A percentile compares a stretch with the other conserved stretches of the same genome.
Conservation (phyloP, 2,797 vertebrate genomes). For the Lacerta bilineata region DNA sequence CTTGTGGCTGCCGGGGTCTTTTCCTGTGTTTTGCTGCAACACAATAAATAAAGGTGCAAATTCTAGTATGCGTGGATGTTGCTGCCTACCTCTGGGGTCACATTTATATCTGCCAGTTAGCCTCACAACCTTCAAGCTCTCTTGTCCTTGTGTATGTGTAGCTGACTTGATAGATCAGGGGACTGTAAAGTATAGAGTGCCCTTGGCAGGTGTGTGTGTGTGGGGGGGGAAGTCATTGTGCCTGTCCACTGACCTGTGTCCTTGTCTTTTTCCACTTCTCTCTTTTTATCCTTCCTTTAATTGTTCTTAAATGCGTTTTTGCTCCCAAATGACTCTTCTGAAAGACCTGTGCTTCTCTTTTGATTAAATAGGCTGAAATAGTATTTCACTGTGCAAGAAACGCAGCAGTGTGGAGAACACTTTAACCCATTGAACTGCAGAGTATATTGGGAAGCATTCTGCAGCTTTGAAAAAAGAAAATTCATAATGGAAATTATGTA, state of each 20-base stretch:
- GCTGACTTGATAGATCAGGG: constrained; percentile 15
- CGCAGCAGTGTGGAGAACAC: not conserved
- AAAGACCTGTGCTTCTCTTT: constrained; percentile 49
- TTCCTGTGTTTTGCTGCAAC: constrained; percentile 25
- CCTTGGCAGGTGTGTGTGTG: constrained; percentile 20
- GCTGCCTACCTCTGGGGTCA: constrained; percentile 48
- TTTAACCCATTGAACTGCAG: not conserved
- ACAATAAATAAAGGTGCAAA: constrained; percentile 54
- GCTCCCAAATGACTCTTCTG: constrained; percentile 36
- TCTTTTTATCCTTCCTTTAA: constrained; percentile 48
- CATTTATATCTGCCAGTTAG: constrained; percentile 45
- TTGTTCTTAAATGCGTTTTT: constrained; percentile 25
- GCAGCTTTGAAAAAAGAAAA: not conserved
- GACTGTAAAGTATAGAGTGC: constrained; percentile 11
- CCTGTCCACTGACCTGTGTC: not conserved
- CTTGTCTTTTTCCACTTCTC: constrained; percentile 33
- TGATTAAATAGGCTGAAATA: constrained; percentile 58
- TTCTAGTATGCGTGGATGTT: constrained; percentile 17
- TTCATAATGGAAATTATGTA: no score
- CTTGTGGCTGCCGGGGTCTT: not conserved
- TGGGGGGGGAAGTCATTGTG: not conserved
- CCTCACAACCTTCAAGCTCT: constrained; percentile 50
- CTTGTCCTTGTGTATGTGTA: constrained; percentile 33
- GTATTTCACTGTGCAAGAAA: constrained; percentile 30
- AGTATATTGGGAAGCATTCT: not conserved